Evolutionary conservation across 2,888 invertebrate genomes (phyloP), one percentile per base, ranked within the genome.

Genomic region (Drosophila histrio): DNA sequence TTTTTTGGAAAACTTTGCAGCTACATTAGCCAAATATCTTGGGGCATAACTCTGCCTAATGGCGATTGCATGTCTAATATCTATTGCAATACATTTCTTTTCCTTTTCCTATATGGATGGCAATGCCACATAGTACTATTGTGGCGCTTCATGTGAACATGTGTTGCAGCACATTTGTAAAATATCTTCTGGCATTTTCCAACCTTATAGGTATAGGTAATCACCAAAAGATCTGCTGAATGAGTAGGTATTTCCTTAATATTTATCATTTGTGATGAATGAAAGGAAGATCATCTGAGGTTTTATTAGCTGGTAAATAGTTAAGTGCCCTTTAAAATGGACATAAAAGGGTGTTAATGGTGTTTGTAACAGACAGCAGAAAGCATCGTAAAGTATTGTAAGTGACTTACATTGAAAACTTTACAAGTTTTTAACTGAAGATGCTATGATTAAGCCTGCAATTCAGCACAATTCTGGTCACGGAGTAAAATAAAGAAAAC

Each of bases 81-180:
- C 50, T 38, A 50, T 50, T 50, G 50, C 38, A 38, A 50, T 38
- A 28, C 19, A 38, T 38, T 26, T 26, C 38, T 52, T 52, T 52
- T 52, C 50, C 50, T 52, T 52, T 52, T 52, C 50, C 50, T 38
- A 38, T 19, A 26, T 15, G 15, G 38, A 38, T 32, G 17, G 50
- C 50, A 50, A 5, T 50, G 26, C 50, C 26, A 50, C 8, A 24
- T 17, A 13, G 8, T 17, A 24, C 11, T n/a, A 9, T 36, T 36
- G 17, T 19, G n/a, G 49, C 22, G 24, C 1, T 49, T 22, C 34
- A 49, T 22, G 11, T 36, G 24, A 19, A 52, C n/a, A n/a, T n/a
- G n/a, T n/a, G 9, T 38, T 26, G 13, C 26, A 17, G 17, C 36
- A 36, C 15, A 36, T 11, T n/a, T 36, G 24, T 13, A 17, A 15